Evolutionary conservation across 2,113 vertebrate species (phyloP).

Genomic region (Alligator sinensis): DNA sequence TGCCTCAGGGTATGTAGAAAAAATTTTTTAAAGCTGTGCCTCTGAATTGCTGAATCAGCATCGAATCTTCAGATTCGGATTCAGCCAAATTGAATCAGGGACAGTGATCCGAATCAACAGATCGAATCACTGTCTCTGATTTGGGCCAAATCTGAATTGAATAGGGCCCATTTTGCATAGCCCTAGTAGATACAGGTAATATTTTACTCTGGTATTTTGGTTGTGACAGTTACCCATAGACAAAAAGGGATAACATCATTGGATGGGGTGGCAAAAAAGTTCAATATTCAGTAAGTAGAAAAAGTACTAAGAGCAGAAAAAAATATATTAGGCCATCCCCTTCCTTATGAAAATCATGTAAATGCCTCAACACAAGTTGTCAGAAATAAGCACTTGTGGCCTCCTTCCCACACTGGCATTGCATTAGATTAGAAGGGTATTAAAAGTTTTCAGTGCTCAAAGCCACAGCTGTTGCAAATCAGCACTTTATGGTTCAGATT

Average conservation of each 20-base stretch:
- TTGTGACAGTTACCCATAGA: background rate
- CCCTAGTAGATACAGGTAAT: background rate
- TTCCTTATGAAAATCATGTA: constrained; percentile 6
- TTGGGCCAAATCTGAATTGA: too few relatives aligned
- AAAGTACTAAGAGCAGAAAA: background rate
- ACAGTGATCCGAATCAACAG: too few relatives aligned
- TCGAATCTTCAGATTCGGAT: too few relatives aligned
- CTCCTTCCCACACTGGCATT: background rate
- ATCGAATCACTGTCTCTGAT: too few relatives aligned
- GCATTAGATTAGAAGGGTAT: constrained; percentile 46
- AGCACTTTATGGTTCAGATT: constrained; percentile 10
- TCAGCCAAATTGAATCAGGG: too few relatives aligned
- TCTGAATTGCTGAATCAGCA: too few relatives aligned
- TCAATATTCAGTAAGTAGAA: constrained; percentile 19
- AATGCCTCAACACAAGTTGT: constrained; percentile 31
- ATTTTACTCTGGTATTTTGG: constrained; percentile 24
- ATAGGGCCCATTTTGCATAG: background rate
- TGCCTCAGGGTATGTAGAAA: too few relatives aligned
- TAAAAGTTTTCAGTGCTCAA: constrained; percentile 50
- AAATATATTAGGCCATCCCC: background rate
- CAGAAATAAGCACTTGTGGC: constrained; percentile 42
- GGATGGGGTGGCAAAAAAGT: background rate
- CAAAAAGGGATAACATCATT: background rate
- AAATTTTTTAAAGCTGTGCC: too few relatives aligned
- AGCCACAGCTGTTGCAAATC: constrained; percentile 21